Evolutionary conservation across 35 echinoderm and acorn worm genomes (phyloP).

Genomic region (Hemicentrotus pulcherrimus): DNA sequence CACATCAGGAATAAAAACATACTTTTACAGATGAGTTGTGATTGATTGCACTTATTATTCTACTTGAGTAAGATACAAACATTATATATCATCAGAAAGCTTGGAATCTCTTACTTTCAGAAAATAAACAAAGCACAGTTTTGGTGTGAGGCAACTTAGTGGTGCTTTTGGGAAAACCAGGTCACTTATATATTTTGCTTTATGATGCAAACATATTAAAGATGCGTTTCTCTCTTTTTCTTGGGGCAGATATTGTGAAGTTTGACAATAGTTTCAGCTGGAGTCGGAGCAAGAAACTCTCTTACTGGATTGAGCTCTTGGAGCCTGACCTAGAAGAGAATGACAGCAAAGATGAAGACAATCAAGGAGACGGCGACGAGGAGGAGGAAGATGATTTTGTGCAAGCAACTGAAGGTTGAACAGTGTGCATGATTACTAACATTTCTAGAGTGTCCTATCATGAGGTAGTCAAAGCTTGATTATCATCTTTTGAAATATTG

Average conservation of each 20-base stretch:
- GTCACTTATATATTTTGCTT: too few species aligned
- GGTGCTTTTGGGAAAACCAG: too few species aligned
- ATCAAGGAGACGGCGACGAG: neutral
- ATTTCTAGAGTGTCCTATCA: neutral
- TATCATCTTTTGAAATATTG: too few species aligned
- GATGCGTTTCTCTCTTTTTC: neutral
- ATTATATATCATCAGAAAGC: too few species aligned
- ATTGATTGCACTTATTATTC: too few species aligned
- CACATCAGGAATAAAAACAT: too few species aligned
- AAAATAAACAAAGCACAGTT: too few species aligned
- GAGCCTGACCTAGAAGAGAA: constrained; percentile 36
- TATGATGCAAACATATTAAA: too few species aligned
- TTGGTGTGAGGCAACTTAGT: too few species aligned
- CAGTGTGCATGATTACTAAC: neutral
- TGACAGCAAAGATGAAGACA: neutral
- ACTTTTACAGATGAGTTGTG: too few species aligned
- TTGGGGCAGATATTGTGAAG: constrained; percentile 51
- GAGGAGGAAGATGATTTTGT: constrained; percentile 46
- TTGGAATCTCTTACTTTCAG: too few species aligned
- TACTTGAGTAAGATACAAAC: too few species aligned
- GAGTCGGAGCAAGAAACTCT: constrained; percentile 50
- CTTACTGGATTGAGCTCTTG: constrained; percentile 52
- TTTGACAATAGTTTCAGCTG: constrained; percentile 66
- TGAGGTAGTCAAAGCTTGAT: neutral
- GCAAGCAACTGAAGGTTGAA: constrained; percentile 27